Conservation (phyloP, 2,113 vertebrate genomes). For the Emydura subglobosa region DNA sequence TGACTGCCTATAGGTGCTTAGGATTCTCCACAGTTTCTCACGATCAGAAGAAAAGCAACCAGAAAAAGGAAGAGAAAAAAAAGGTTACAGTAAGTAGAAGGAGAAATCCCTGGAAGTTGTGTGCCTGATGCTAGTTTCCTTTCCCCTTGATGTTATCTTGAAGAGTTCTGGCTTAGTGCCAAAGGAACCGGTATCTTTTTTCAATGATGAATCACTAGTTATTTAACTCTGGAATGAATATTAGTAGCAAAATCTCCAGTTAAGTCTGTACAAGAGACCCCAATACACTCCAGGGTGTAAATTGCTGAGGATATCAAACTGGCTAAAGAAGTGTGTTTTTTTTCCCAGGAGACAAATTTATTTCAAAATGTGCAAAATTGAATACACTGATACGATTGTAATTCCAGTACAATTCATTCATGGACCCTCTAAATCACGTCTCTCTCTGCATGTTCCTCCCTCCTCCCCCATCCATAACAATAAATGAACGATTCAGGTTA, state of each 20-base stretch:
- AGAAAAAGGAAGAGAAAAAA: not conserved
- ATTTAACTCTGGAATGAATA: not conserved
- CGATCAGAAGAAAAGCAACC: not conserved
- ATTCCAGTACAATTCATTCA: slow-evolving; percentile 36
- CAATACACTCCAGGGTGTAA: not conserved
- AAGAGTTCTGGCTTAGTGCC: not conserved
- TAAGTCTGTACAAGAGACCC: not conserved
- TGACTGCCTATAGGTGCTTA: not conserved
- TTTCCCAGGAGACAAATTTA: slow-evolving; percentile 41
- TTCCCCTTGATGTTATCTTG: not conserved
- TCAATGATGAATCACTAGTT: not conserved
- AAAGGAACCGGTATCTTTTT: not conserved
- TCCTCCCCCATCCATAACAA: not conserved
- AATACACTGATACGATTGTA: slow-evolving; percentile 39
- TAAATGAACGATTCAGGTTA: slow-evolving; percentile 19
- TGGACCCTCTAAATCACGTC: not conserved
- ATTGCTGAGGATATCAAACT: not conserved
- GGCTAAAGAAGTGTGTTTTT: slow-evolving; percentile 20
- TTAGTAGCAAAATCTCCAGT: not conserved
- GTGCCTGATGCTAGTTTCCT: not conserved
- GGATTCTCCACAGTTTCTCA: not conserved
- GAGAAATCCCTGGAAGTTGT: slow-evolving; percentile 5
- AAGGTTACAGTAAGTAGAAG: not conserved
- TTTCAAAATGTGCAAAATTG: slow-evolving; percentile 58
- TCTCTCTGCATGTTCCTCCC: not conserved